phyloP scores from a whole-genome alignment of 2,797 vertebrate genomes.

The Acipenser transmontanus region DNA sequence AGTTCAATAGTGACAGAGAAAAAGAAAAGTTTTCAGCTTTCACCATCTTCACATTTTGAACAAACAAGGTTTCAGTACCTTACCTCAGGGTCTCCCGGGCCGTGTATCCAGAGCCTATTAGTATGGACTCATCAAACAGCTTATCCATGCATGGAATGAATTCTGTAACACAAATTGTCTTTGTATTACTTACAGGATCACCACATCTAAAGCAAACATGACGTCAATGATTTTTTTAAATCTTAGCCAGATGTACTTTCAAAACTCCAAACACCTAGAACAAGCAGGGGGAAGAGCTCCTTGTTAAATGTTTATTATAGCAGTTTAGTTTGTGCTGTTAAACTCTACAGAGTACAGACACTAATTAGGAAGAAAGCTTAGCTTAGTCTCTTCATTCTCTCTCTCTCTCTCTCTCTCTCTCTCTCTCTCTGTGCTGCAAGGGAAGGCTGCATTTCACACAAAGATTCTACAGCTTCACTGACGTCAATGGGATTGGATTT shows the following conservation, averaged over 20 bases:
- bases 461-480: no score
- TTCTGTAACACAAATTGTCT: conserved; percentile 71
- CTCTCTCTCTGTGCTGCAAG: conserved; percentile 17
- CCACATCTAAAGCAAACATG: conserved; percentile 49
- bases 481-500: no score
- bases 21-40: no score
- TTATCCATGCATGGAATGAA: conserved; percentile 98
- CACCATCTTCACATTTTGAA: no score
- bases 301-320: conserved; percentile 5
- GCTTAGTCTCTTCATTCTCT: no score
- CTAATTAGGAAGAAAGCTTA: conserved; percentile 23
- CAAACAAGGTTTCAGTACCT: background rate
- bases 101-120: conserved; percentile 92
- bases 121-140: conserved; percentile 91
- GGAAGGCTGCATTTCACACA: no score
- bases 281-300: background rate
- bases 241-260: conserved; percentile 25
- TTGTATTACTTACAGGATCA: conserved; percentile 39
- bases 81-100: conserved; percentile 92
- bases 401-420: background rate
- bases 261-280: conserved; percentile 4
- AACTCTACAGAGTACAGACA: conserved; percentile 19
- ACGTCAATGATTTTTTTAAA: conserved; percentile 37
- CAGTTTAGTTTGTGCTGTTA: conserved; percentile 13
- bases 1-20: no score